phyloP scores from a whole-genome alignment of 2,797 vertebrate genomes.

The Melanitta fusca region DNA sequence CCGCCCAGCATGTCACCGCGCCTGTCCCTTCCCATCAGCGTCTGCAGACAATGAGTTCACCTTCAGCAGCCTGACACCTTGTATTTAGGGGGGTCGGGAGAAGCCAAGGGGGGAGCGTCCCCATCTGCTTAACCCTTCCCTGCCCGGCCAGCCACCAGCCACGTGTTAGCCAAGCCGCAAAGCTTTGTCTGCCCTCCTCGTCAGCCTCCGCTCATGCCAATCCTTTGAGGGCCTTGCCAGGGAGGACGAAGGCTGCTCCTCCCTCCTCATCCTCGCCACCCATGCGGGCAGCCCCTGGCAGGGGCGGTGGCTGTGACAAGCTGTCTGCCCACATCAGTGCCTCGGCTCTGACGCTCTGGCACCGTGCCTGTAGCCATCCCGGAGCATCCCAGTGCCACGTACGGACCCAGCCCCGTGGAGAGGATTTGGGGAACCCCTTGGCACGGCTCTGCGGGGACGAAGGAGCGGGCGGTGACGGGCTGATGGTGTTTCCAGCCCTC shows the following conservation, averaged over 20 bases:
- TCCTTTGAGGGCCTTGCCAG: background rate
- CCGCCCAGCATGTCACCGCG: background rate
- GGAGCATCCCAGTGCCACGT: background rate
- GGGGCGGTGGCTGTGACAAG: background rate
- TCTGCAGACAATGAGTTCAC: background rate
- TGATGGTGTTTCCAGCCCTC: background rate
- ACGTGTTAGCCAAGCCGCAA: too few species aligned
- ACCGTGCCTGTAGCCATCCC: background rate
- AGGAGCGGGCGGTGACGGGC: background rate
- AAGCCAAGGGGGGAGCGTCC: background rate
- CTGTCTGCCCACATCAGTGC: constrained; percentile 8
- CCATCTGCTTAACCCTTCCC: background rate
- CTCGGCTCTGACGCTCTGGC: background rate
- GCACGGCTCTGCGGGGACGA: rapidly evolving
- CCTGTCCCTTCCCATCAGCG: constrained; percentile 55
- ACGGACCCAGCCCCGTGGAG: background rate
- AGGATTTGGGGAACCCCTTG: background rate
- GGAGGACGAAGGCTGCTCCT: background rate
- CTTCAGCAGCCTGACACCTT: background rate
- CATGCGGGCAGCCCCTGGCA: constrained; percentile 24
- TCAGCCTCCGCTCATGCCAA: background rate
- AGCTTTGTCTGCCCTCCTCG: background rate
- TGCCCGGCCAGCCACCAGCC: background rate
- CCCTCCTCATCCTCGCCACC: background rate
- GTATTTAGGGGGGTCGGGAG: background rate